Evolutionary conservation across 1,140 invertebrate species (phyloP), one percentile per base, ranked within the genome.

Genomic region (Drosophila watanabei): DNA sequence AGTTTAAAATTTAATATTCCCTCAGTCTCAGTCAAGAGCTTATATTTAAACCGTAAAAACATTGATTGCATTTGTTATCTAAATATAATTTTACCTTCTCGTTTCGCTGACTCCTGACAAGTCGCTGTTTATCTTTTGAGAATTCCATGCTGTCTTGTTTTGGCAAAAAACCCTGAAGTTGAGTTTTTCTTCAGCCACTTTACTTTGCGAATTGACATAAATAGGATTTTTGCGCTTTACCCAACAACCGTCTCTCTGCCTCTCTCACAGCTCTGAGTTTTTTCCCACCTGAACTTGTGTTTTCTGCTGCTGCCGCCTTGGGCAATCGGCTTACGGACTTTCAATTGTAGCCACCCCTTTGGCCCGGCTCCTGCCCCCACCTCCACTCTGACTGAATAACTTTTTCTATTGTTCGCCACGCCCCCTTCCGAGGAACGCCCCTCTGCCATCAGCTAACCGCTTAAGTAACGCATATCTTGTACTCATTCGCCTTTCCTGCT

Each of bases 291-390:
- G 48, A 51, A 59, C 72, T 59, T 56, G 35, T 57, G 56, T 56
- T 78, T 60, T 46, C 16, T 37, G 43, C 49, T 52, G n/a, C 33
- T 61, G 51, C 35, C 43, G 49, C 75, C 64, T 70, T 41, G 57
- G 49, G 64, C 75, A 62, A 78, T 78, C 75, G 75, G 75, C 75
- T 78, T 69, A 57, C 75, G 48, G 63, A 78, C 63, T 78, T 69
- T 61, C 61, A 78, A 78, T 78, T 79, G 51, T 56, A 35, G 45
- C 35, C 54, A 51, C 41, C 54, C 33, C 24, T 68, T 51, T 52
- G 18, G 35, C 30, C 13, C 32, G 11, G 11, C 24, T 28, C 33
- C 41, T 46, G 5, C 33, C 39, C 56, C 24, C 24, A 24, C 24
- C 24, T 24, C 24, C 24, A 24, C 33, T 20, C 33, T 24, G 35